Evolutionary conservation across 2,113 vertebrate species (phyloP).

Genomic region (Oostethus manadensis): DNA sequence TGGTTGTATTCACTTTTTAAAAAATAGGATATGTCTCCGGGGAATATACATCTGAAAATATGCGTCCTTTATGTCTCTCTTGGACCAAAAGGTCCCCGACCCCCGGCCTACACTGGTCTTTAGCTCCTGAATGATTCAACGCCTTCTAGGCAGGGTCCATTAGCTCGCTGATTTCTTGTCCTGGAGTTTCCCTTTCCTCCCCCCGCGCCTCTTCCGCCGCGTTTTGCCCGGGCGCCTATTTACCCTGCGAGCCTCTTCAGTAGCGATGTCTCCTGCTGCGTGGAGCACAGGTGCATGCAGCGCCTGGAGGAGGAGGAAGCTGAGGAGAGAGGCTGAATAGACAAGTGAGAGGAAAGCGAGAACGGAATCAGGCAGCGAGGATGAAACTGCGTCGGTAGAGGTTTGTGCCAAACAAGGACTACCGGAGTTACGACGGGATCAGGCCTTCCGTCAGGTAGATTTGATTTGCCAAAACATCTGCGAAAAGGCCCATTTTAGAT

Average conservation of each 20-base stretch:
- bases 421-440: slow-evolving; percentile 19
- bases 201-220: neutral
- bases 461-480: slow-evolving; percentile 28
- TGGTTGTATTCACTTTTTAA: too few species aligned
- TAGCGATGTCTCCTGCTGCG: slow-evolving; percentile 36
- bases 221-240: slow-evolving; percentile 47
- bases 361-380: slow-evolving; percentile 14
- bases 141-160: slow-evolving; percentile 41
- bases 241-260: slow-evolving; percentile 47
- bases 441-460: slow-evolving; percentile 27
- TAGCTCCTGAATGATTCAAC: slow-evolving; percentile 54
- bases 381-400: slow-evolving; percentile 26
- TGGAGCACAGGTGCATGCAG: slow-evolving; percentile 30
- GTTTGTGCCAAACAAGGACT: slow-evolving; percentile 32
- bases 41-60: too few species aligned
- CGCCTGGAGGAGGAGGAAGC: slow-evolving; percentile 37
- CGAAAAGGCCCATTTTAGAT: slow-evolving; percentile 20
- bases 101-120: slow-evolving; percentile 29
- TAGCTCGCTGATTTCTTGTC: slow-evolving; percentile 48
- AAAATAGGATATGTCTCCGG: too few species aligned
- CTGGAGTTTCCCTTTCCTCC: slow-evolving; percentile 24
- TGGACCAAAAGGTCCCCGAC: too few species aligned
- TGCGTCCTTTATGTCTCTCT: slow-evolving; percentile 8
- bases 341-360: slow-evolving; percentile 14
- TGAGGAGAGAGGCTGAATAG: slow-evolving; percentile 28